Conservation (phyloP, 2,113 vertebrate genomes). For the Piprites chloris region DNA sequence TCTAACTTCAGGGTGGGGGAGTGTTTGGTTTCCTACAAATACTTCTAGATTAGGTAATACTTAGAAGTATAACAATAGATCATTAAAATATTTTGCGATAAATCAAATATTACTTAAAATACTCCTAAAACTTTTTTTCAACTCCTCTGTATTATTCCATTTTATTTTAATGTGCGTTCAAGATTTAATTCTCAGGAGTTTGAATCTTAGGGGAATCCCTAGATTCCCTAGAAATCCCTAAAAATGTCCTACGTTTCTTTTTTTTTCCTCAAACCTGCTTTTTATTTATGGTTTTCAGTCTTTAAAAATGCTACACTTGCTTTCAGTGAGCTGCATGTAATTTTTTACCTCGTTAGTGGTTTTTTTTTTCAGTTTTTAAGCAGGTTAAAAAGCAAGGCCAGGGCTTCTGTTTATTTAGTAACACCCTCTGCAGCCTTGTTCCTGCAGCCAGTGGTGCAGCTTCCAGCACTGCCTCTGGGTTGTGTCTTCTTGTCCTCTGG, state of each 20-base stretch:
- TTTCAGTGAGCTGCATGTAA: background rate
- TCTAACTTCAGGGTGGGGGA: background rate
- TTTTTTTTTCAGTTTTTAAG: background rate
- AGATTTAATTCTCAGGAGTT: background rate
- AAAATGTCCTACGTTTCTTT: background rate
- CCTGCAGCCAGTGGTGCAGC: background rate
- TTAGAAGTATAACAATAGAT: background rate
- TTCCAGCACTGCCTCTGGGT: background rate
- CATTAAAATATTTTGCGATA: background rate
- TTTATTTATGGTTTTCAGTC: background rate
- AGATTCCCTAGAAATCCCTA: too few relatives aligned
- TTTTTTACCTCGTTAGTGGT: background rate
- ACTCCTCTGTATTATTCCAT: background rate
- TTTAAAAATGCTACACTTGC: background rate
- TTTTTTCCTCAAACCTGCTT: background rate
- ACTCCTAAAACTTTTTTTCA: background rate
- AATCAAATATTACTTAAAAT: background rate
- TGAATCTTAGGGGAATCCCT: background rate
- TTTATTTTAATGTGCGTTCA: background rate
- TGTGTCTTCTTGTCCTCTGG: background rate
- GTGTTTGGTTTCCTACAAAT: background rate
- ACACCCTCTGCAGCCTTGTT: background rate
- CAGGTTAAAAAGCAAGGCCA: background rate
- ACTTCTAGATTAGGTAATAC: background rate
- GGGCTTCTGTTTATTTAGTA: background rate